phyloP scores from a whole-genome alignment of 92 coral and sea anemone species.

The Parazoanthus atlanticus region DNA sequence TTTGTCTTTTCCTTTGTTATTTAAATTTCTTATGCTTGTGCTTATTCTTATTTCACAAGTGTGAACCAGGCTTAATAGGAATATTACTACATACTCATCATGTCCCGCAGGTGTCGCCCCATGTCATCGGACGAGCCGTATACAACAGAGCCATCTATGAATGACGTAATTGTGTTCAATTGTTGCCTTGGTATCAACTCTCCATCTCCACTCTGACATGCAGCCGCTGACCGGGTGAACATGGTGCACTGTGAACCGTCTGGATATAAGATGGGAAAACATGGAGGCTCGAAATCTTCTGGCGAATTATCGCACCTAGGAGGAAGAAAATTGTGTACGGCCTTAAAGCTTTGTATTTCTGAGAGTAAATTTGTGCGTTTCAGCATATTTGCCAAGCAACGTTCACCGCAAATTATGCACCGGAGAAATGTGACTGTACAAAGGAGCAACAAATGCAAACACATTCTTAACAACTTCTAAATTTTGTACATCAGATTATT shows the following conservation, averaged over 20 bases:
- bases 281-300: constrained; percentile 89
- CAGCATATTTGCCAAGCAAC: too few species aligned
- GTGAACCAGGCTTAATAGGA: too few species aligned
- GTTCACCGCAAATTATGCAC: background rate
- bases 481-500: too few species aligned
- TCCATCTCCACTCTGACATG: constrained; percentile 89
- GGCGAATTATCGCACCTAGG: constrained; percentile 85
- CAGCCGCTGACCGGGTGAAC: constrained; percentile 99
- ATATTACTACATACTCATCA: constrained; percentile 57
- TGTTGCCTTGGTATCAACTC: constrained; percentile 89
- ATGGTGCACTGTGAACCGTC: constrained; percentile 80
- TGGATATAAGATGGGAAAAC: constrained; percentile 91
- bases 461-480: too few species aligned
- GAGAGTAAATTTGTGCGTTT: too few species aligned
- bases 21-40: too few species aligned
- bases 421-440: background rate
- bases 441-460: too few species aligned
- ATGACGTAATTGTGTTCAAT: constrained; percentile 92
- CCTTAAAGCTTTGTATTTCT: too few species aligned
- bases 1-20: too few species aligned
- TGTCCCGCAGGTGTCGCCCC: constrained; percentile 76
- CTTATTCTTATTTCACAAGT: too few species aligned
- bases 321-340: constrained; percentile 16
- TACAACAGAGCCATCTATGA: constrained; percentile 92
- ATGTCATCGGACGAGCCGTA: constrained; percentile 84